Evolutionary conservation across 2,888 invertebrate genomes (phyloP).

Genomic region (Harpalus rubripes): DNA sequence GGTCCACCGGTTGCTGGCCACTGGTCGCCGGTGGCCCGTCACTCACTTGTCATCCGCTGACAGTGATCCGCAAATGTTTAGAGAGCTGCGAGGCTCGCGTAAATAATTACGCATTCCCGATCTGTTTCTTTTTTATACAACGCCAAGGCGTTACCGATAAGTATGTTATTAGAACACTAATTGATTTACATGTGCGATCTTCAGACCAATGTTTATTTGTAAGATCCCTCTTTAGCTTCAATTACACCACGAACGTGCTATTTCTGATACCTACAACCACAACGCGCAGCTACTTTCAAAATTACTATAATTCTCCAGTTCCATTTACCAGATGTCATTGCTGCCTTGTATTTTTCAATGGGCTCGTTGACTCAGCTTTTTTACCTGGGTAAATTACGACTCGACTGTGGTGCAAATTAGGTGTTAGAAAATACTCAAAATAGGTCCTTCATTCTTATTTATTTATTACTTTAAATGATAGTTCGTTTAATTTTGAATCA

Average conservation of each 20-base stretch:
- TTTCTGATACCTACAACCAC: background rate
- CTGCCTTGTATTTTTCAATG: too few relatives aligned
- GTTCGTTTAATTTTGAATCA: too few relatives aligned
- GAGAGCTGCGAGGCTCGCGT: constrained; percentile 71
- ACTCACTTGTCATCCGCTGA: constrained; percentile 72
- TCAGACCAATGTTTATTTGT: constrained; percentile 53
- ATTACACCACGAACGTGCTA: constrained; percentile 22
- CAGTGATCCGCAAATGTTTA: constrained; percentile 73
- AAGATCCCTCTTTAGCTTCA: constrained; percentile 32
- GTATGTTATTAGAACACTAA: constrained; percentile 64
- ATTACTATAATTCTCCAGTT: too few relatives aligned
- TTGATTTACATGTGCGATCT: constrained; percentile 64
- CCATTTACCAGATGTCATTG: too few relatives aligned
- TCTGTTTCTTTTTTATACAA: constrained; percentile 61
- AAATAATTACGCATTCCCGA: constrained; percentile 70
- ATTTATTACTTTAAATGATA: too few relatives aligned
- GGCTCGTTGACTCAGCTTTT: too few relatives aligned
- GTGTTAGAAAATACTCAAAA: too few relatives aligned
- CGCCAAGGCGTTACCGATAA: constrained; percentile 52
- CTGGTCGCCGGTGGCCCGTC: constrained; percentile 70
- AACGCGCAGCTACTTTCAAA: background rate
- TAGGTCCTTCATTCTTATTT: too few relatives aligned
- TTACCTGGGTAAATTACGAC: too few relatives aligned
- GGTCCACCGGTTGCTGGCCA: constrained; percentile 70
- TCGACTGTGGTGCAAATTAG: too few relatives aligned